A percentile compares a stretch with the other conserved stretches of the same genome.
These are phyloP conservation scores for Lepus oiostolus DNA, from an alignment of 2,797 vertebrate species.

Conservation along the genomic window DNA sequence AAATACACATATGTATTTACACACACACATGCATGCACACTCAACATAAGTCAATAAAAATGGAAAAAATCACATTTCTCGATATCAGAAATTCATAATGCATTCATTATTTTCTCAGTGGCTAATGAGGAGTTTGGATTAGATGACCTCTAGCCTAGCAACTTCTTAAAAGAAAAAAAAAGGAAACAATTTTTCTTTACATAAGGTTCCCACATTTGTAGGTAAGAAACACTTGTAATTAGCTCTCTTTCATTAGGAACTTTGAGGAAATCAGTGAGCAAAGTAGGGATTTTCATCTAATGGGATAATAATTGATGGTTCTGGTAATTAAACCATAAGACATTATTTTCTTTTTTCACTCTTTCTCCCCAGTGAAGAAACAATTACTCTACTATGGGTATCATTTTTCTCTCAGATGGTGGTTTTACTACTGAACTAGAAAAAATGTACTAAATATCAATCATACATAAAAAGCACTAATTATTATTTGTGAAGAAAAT, in stretches of 20 bases:
- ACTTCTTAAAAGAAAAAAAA: background rate
- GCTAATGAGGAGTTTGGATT: background rate
- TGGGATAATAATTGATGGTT: background rate
- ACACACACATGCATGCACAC: background rate
- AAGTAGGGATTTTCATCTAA: background rate
- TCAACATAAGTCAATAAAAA: background rate
- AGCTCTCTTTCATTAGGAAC: background rate
- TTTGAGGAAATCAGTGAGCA: constrained; percentile 8
- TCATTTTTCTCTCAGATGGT: constrained; percentile 29
- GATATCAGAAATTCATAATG: background rate
- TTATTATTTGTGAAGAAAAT: background rate
- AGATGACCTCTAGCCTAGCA: background rate
- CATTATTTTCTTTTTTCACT: background rate
- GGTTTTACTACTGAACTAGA: constrained; percentile 26
- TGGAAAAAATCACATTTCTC: background rate
- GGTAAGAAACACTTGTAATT: background rate
- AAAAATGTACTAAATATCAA: background rate
- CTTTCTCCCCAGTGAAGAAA: background rate
- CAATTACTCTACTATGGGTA: background rate
- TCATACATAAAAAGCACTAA: background rate
- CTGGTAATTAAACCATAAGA: constrained; percentile 4
- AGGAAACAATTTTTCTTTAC: constrained; percentile 23
- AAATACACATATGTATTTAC: background rate
- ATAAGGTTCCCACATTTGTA: background rate
- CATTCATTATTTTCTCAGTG: background rate